Base-by-base conservation (phyloP, 2,797 vertebrate genomes). In the Microhierax caerulescens region DNA sequence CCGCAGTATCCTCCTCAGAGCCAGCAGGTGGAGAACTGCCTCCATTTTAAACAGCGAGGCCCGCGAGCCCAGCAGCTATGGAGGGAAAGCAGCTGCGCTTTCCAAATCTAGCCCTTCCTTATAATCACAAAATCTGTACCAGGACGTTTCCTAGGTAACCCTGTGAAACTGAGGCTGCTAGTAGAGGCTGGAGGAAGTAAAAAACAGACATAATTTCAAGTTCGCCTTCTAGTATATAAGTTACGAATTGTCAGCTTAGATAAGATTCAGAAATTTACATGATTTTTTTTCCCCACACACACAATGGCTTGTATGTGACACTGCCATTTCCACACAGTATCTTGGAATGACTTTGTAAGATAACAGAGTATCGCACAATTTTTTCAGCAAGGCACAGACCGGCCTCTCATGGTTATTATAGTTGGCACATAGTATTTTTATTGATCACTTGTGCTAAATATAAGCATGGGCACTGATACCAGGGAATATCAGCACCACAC, bases 11-110 rank as follows among this genome's bases (percentile, higher is more conserved):
- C 34, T 15, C 65, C 24, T 47, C 69, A 21, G 32, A 67, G 61
- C 91, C 96, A 97, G 94, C 93, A 96, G 97, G 84, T 96, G 96
- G 96, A 96, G 96, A 91, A 97, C 89, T 79, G 11, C 13, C 91
- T 93, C 94, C 90, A 87, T 74, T 83, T 14, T 25, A 87, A 69
- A 90, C 76, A 72, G 32, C 27, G 19, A 39, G 23, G 51, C 90
- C 82, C 56, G 30, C 59, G 89, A 85, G 14, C 80, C 95, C 87
- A 85, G 63, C 59, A 61, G 81, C 75, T 69, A 63, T 4, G 20
- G 65, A 85, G 30, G 41, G 45, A 88, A 96, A 85, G 47, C 39
- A 69, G 48, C 73, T 63, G 63, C 25, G 12, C 56, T 90, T 96
- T 86, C 81, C 48, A 88, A 86, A 88, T 45, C 69, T 91, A 25